Percentiles rank a stretch among this genome's conserved stretches.
Evolutionary conservation across 1,140 invertebrate species (phyloP).

Genomic region (Penaeus vannamei): DNA sequence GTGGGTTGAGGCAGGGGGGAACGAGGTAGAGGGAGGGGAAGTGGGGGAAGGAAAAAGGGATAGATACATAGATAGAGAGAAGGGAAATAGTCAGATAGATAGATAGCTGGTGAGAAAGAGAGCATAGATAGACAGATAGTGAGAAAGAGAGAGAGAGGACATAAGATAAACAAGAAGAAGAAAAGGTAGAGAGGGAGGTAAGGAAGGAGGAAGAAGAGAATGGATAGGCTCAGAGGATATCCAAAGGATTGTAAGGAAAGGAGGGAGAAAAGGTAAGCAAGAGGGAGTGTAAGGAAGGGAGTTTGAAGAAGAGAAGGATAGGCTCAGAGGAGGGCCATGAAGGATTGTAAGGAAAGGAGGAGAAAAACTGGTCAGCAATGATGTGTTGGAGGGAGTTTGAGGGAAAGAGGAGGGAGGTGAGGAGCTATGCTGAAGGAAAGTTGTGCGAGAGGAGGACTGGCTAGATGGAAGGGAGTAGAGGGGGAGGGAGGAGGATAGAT

Average conservation of each 20-base stretch:
- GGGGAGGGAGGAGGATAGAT: neutral
- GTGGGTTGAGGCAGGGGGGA: too few relatives aligned
- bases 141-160: constrained; percentile 12
- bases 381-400: neutral
- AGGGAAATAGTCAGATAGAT: too few relatives aligned
- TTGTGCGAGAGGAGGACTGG: neutral
- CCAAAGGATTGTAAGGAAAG: neutral
- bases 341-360: neutral
- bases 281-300: neutral
- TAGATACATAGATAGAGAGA: too few relatives aligned
- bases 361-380: neutral
- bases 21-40: too few relatives aligned
- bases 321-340: neutral
- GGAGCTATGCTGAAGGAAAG: neutral
- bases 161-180: too few relatives aligned
- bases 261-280: neutral
- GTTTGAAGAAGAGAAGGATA: neutral
- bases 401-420: neutral
- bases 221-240: neutral
- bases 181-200: neutral
- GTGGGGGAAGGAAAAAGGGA: too few relatives aligned
- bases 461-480: neutral
- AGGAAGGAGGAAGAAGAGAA: neutral
- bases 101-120: too few relatives aligned
- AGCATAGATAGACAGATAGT: too few relatives aligned